Evolutionary conservation across 2,113 vertebrate species (phyloP).

Genomic region (Clarias gariepinus): DNA sequence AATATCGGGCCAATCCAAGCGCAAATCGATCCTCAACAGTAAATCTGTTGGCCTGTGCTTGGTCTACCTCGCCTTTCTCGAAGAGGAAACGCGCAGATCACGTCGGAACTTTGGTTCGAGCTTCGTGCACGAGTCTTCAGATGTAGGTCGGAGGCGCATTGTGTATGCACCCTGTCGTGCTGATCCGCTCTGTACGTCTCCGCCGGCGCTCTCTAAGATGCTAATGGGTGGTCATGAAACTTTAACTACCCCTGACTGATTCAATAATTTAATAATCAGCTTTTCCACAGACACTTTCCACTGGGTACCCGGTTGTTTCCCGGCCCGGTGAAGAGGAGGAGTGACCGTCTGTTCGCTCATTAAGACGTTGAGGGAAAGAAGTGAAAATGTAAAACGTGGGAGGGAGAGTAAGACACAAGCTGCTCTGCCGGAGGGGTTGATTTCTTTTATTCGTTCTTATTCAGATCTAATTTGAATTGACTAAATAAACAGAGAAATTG

Average conservation of each 20-base stretch:
- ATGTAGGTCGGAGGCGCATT: slow-evolving; percentile 63
- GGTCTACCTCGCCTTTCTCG: neutral
- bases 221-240: slow-evolving; percentile 69
- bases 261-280: slow-evolving; percentile 71
- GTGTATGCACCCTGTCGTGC: slow-evolving; percentile 11
- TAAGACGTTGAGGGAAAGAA: neutral
- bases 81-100: neutral
- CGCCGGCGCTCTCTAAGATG: slow-evolving; percentile 50
- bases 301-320: slow-evolving; percentile 25
- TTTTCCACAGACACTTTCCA: slow-evolving; percentile 53
- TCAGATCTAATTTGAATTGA: neutral
- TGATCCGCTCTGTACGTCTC: slow-evolving; percentile 7
- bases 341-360: slow-evolving; percentile 17
- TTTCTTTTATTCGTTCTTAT: neutral
- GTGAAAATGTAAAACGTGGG: slow-evolving; percentile 6
- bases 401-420: neutral
- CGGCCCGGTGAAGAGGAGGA: slow-evolving; percentile 7
- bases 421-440: neutral
- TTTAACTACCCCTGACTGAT: slow-evolving; percentile 64
- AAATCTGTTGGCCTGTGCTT: neutral
- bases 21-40: neutral
- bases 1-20: neutral
- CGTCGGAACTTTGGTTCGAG: neutral
- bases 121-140: slow-evolving; percentile 15
- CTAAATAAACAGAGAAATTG: neutral